These are phyloP conservation scores for Caenorhabditis plicata DNA, from an alignment of 2,888 invertebrate genomes.

Conservation along the genomic window DNA sequence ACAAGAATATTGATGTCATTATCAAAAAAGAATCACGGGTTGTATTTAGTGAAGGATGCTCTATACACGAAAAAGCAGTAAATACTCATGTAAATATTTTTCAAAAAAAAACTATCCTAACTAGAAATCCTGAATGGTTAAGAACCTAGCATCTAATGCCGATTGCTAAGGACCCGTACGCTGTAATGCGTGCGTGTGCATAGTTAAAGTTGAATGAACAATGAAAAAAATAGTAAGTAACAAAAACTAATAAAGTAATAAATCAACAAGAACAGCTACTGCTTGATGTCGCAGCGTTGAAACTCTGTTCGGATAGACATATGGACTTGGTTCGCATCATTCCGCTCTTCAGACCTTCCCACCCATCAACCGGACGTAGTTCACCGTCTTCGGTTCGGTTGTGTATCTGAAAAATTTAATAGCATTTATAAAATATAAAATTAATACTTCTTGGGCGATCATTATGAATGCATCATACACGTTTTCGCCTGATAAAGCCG, in stretches of 20 bases:
- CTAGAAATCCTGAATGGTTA: too few relatives aligned
- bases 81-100: too few relatives aligned
- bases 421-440: neutral
- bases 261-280: constrained; percentile 48
- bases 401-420: constrained; percentile 44
- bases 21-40: too few relatives aligned
- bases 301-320: constrained; percentile 54
- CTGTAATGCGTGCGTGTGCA: too few relatives aligned
- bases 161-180: too few relatives aligned
- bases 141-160: too few relatives aligned
- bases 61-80: too few relatives aligned
- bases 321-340: constrained; percentile 58
- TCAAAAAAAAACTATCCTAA: too few relatives aligned
- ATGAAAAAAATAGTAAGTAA: neutral
- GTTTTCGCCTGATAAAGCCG: constrained; percentile 79
- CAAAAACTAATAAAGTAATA: constrained; percentile 1
- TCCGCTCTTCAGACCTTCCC: constrained; percentile 61
- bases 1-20: too few relatives aligned
- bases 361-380: constrained; percentile 53
- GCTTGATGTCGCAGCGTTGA: constrained; percentile 19
- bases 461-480: constrained; percentile 57
- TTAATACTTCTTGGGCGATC: constrained; percentile 52
- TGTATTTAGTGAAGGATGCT: too few relatives aligned
- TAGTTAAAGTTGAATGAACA: too few relatives aligned
- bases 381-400: constrained; percentile 50